A percentile compares a stretch with the other conserved stretches of the same genome.
These are phyloP conservation scores for Sebastiscus albofasciatus DNA, from an alignment of 2,797 vertebrate genomes.

Conservation along the genomic window DNA sequence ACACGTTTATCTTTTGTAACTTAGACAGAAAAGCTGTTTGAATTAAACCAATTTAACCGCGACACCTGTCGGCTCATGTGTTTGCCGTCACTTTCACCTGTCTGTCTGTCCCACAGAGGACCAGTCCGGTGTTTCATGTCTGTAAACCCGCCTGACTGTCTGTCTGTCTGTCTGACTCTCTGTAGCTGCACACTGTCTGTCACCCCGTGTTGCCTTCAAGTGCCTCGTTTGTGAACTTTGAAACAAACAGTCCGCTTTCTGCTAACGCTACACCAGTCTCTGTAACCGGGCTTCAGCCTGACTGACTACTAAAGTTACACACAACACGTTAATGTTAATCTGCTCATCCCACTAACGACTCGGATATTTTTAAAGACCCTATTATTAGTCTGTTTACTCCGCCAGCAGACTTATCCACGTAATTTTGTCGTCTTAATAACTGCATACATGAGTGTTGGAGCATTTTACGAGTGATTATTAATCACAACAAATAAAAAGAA, in stretches of 20 bases:
- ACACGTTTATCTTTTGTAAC: neutral
- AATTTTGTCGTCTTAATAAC: neutral
- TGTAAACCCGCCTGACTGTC: neutral
- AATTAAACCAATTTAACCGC: constrained; percentile 6
- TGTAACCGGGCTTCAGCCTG: neutral
- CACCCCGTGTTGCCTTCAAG: neutral
- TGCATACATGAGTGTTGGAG: neutral
- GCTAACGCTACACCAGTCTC: neutral
- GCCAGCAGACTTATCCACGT: constrained; percentile 12
- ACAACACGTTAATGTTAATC: constrained; percentile 38
- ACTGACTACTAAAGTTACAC: neutral
- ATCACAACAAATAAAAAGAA: neutral
- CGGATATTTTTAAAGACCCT: constrained; percentile 67
- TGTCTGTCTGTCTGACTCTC: neutral
- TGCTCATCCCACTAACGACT: constrained; percentile 46
- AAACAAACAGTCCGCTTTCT: constrained; percentile 9
- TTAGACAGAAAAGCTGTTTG: neutral
- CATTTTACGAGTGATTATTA: neutral
- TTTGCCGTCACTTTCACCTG: constrained; percentile 48
- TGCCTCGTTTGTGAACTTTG: constrained; percentile 15
- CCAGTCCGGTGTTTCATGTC: neutral
- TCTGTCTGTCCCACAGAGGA: constrained; percentile 3
- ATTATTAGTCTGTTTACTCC: constrained; percentile 59
- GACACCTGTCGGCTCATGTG: constrained; percentile 54
- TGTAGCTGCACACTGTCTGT: neutral